Evolutionary conservation across 2,888 invertebrate species (phyloP), one percentile per base, ranked within the genome.

Genomic region (Nephrocerus scutellatus): DNA sequence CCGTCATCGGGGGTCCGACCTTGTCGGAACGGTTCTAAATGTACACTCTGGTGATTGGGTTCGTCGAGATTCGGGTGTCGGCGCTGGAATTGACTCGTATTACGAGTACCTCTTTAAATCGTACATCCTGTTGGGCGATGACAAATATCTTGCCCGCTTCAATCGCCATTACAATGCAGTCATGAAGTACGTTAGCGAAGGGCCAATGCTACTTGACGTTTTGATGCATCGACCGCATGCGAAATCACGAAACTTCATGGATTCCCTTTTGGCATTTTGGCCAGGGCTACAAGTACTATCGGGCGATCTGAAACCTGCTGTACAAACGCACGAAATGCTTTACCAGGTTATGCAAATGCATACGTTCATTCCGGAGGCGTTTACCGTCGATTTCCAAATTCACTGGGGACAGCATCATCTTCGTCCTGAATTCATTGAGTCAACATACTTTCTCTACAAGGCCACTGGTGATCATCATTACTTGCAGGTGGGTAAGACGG

Each of bases 11-110:
- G 79, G 82, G 42, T 82, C 69, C 3, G 95, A 98, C 68, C 74
- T 98, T 7, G 93, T 98, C 86, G 97, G 97, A 5, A 93, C 95
- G 0, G 92, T 96, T 6, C 76, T 97, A 35, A 95, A 97, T 71
- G 85, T 97, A n/a, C 89, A 97, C 66, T 92, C 88, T 3, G 97
- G 97, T 0, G 93, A 96, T 68, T 98, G 97, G 97, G 83, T 96
- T 5, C 75, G 97, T 30, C 78, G 93, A 57, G 96, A 97, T 66
- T 89, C 93, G 2, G 95, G 97, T 2, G 91, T 98, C 6, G 97
- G 97, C n/a, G 97, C 97, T 10, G 97, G 97, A 18, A 95, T 97
- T 52, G 97, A 98, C 70, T 95, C 95, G 1, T 98, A 98, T 68
- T 98, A 97, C 62, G 97, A 98, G 68, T 98, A 98, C 68, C 87